Base-by-base conservation (phyloP, 2,113 vertebrate species). In the Oreochromis aureus region DNA sequence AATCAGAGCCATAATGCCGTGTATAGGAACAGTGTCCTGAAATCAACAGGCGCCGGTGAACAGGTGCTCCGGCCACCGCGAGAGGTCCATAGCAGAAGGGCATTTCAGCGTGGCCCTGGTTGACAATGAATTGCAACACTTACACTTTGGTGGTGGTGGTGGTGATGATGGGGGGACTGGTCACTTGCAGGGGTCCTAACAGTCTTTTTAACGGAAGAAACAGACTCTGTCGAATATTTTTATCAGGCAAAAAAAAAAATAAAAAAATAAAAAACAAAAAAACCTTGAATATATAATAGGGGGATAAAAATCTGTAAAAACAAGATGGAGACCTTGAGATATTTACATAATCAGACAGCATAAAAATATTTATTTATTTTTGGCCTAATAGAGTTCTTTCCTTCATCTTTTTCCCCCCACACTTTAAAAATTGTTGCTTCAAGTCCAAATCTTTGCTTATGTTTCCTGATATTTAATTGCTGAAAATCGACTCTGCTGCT, bases 91-190 rank as follows among this genome's bases (percentile, higher is more conserved):
- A 55, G 90, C 69, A 53, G 83, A 51, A 58, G 53, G 78, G 81
- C 81, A 79, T 87, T 73, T 34, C 80, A 76, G 55, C 58, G 32
- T 19, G 71, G 56, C 80, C 46, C 19, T 34, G 86, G 30, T 89
- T 87, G 22, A 80, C 89, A 95, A 82, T 95, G 94, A 89, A 91
- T 83, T 93, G 89, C 94, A 93, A 95, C 94, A 95, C 90, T 95
- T 94, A 94, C 85, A 91, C 76, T 81, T 78, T 71, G 36, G 71
- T 16, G 41, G 22, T 44, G 41, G 22, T 44, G 78, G 58, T 69
- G 9, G 16, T 63, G 32, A 36, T 63, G 59, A 19, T 34, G 82
- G 46, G 9, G 56, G 71, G 55, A 86, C 61, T 89, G 76, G 84
- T 82, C 59, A 41, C 44, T 87, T 71, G 80, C 48, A 91, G 89